Percentiles rank a stretch among this genome's conserved stretches.
These are phyloP conservation scores for Melanostigma gelatinosum DNA, from an alignment of 2,113 vertebrate genomes.

Conservation along the genomic window DNA sequence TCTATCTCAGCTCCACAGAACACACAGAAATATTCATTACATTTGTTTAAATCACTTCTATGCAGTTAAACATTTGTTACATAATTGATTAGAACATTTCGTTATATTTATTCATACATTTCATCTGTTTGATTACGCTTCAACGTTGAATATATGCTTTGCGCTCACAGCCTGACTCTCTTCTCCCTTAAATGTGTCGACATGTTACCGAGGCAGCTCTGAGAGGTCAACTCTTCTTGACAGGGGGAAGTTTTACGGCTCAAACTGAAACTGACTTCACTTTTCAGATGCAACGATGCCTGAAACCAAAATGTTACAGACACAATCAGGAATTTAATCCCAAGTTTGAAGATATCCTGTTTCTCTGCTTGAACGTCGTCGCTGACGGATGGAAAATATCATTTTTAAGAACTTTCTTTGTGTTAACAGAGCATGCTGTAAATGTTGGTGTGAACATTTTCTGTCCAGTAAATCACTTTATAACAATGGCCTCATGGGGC, in stretches of 20 bases:
- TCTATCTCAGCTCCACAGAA: too few species aligned
- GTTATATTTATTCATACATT: too few species aligned
- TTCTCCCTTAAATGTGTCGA: too few species aligned
- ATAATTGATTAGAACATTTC: too few species aligned
- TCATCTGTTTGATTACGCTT: too few species aligned
- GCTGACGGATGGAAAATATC: constrained; percentile 13
- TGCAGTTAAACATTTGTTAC: too few species aligned
- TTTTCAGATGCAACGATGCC: constrained; percentile 45
- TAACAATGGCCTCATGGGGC: constrained; percentile 28
- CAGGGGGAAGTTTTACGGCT: constrained; percentile 43
- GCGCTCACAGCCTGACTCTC: too few species aligned
- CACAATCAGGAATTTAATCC: constrained; percentile 58
- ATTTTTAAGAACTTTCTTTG: constrained; percentile 10
- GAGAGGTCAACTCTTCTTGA: too few species aligned
- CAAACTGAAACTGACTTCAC: constrained; percentile 52
- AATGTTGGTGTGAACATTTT: constrained; percentile 5
- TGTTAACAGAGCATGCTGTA: constrained; percentile 18
- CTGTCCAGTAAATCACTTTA: constrained; percentile 31
- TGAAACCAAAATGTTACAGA: constrained; percentile 58
- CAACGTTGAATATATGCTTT: too few species aligned
- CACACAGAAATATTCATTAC: too few species aligned
- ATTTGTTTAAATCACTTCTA: too few species aligned
- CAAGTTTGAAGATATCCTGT: constrained; percentile 17
- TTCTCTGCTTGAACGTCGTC: not conserved
- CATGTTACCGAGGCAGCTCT: too few species aligned